Evolutionary conservation across 92 coral and sea anemone species (phyloP).

Genomic region (Paragorgia papillata): DNA sequence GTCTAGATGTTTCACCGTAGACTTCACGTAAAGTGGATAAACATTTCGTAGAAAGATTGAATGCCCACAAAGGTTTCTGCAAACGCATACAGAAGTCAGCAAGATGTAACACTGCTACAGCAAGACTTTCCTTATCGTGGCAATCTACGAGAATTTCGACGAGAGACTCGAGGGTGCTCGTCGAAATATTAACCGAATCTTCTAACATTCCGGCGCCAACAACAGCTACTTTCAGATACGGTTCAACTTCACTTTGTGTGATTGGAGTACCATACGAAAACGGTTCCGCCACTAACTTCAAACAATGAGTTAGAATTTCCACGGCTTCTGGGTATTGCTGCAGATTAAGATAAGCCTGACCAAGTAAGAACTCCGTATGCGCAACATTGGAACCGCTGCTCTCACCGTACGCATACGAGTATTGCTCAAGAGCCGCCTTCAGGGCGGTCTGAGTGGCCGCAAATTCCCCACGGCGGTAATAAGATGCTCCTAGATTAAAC

Average conservation of each 20-base stretch:
- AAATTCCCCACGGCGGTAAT: constrained; percentile 18
- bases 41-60: constrained; percentile 19
- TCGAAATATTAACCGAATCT: constrained; percentile 16
- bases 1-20: constrained; percentile 11
- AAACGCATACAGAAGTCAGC: constrained; percentile 22
- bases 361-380: constrained; percentile 18
- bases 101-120: constrained; percentile 13
- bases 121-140: constrained; percentile 9
- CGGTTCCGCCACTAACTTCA: constrained; percentile 5
- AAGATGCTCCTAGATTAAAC: constrained; percentile 12
- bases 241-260: constrained; percentile 9
- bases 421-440: constrained; percentile 14
- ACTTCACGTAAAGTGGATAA: constrained; percentile 6
- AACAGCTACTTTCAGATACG: constrained; percentile 26
- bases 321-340: constrained; percentile 23
- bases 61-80: constrained; percentile 14
- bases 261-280: background rate
- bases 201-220: constrained; percentile 25
- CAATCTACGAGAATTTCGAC: constrained; percentile 7
- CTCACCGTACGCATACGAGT: constrained; percentile 33
- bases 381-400: constrained; percentile 6
- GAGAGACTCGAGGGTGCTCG: background rate
- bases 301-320: constrained; percentile 19
- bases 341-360: constrained; percentile 23
- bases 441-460: constrained; percentile 2